These are phyloP conservation scores for Pogonus chalceus DNA, from an alignment of 1,140 invertebrate species.

Conservation along the genomic window DNA sequence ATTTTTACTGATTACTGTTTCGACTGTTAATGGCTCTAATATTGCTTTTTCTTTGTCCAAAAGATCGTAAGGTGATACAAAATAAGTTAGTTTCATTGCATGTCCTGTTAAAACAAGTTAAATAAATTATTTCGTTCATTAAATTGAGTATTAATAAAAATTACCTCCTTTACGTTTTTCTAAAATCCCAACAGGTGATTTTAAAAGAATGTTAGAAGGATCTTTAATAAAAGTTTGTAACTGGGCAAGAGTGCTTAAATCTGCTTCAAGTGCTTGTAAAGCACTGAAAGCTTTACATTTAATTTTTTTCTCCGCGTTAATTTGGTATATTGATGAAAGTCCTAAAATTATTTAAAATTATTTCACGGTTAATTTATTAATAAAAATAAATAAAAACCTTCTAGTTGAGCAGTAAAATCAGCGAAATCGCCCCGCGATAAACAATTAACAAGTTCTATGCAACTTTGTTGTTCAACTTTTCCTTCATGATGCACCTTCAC, in stretches of 20 bases:
- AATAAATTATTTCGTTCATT: neutral
- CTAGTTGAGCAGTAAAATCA: constrained; percentile 86
- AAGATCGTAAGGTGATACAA: constrained; percentile 89
- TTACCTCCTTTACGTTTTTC: constrained; percentile 63
- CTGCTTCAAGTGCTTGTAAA: constrained; percentile 81
- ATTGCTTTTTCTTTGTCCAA: constrained; percentile 64
- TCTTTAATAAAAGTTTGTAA: constrained; percentile 68
- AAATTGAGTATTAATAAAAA: neutral
- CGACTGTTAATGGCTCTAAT: constrained; percentile 63
- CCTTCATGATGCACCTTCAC: constrained; percentile 90
- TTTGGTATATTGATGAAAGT: constrained; percentile 81
- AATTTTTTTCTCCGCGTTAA: constrained; percentile 89
- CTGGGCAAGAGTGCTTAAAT: constrained; percentile 76
- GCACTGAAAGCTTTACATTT: constrained; percentile 90
- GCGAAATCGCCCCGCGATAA: constrained; percentile 74
- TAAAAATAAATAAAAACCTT: constrained; percentile 48
- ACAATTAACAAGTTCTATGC: constrained; percentile 75
- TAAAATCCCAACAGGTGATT: constrained; percentile 77
- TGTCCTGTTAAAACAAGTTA: constrained; percentile 49
- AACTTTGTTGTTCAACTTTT: constrained; percentile 59
- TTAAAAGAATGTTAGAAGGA: constrained; percentile 77
- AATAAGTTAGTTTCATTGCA: constrained; percentile 88
- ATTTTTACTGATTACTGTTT: constrained; percentile 56
- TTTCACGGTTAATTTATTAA: neutral
- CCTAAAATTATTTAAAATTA: constrained; percentile 7